These are phyloP conservation scores for Merops nubicus DNA, from an alignment of 2,113 vertebrate genomes.

Conservation along the genomic window DNA sequence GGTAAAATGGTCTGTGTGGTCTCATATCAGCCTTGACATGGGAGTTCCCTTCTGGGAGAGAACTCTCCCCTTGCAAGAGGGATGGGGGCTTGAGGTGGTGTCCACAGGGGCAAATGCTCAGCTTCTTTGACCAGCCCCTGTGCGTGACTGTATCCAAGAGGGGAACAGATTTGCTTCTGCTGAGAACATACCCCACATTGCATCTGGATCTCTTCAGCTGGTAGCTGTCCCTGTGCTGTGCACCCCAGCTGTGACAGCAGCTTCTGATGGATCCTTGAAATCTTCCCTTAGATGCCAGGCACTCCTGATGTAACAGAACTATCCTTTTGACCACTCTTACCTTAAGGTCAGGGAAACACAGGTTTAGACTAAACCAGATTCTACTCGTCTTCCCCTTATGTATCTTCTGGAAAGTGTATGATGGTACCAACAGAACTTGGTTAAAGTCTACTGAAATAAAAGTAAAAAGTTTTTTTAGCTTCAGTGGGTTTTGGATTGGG, in stretches of 20 bases:
- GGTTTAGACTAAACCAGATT: neutral
- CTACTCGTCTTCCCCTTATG: neutral
- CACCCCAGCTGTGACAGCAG: neutral
- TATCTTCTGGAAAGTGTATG: neutral
- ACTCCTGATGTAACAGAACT: neutral
- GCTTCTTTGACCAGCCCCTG: neutral
- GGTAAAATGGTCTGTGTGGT: fast-evolving
- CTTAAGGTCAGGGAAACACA: neutral
- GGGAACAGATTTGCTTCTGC: neutral
- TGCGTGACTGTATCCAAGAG: neutral
- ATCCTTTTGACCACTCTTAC: neutral
- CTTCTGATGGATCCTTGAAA: neutral
- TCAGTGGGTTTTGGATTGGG: neutral
- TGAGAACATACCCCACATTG: fast-evolving
- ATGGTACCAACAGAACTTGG: neutral
- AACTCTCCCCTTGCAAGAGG: neutral
- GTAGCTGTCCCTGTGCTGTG: neutral
- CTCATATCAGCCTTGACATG: neutral
- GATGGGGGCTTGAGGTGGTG: neutral
- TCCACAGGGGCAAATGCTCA: neutral
- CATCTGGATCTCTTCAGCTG: neutral
- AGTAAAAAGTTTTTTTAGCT: neutral
- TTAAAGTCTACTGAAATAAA: neutral
- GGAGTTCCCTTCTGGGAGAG: neutral
- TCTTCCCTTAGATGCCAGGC: neutral